Conservation (phyloP, 2,113 vertebrate genomes). For the Calidris pugnax region DNA sequence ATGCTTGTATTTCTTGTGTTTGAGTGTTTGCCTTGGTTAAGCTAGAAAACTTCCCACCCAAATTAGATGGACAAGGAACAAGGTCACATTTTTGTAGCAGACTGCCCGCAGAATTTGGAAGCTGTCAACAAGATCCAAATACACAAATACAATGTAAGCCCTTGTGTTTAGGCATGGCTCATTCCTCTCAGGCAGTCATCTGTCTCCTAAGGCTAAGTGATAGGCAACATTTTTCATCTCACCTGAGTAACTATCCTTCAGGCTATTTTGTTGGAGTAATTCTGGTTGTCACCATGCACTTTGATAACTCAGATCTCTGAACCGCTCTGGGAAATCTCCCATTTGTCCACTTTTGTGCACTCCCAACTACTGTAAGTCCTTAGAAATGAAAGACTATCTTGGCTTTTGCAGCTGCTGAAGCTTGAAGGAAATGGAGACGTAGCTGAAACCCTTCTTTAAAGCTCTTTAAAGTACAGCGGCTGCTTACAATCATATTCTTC, state of each 20-base stretch:
- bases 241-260: neutral
- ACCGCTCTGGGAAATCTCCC: neutral
- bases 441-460: neutral
- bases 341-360: neutral
- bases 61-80: neutral
- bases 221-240: neutral
- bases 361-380: neutral
- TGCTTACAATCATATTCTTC: neutral
- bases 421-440: neutral
- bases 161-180: neutral
- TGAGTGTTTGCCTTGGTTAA: neutral
- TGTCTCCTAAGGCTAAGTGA: neutral
- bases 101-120: neutral
- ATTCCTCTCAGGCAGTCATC: neutral
- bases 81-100: neutral
- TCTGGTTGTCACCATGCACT: neutral
- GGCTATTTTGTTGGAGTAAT: neutral
- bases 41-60: neutral
- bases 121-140: neutral
- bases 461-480: accelerated
- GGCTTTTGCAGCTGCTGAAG: neutral
- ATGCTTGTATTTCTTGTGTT: neutral
- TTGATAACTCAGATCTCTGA: neutral
- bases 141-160: neutral
- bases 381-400: neutral